Percentiles rank a stretch among this genome's conserved stretches.
These are phyloP conservation scores for Sialia sialis DNA, from an alignment of 2,113 vertebrate species.

Conservation along the genomic window DNA sequence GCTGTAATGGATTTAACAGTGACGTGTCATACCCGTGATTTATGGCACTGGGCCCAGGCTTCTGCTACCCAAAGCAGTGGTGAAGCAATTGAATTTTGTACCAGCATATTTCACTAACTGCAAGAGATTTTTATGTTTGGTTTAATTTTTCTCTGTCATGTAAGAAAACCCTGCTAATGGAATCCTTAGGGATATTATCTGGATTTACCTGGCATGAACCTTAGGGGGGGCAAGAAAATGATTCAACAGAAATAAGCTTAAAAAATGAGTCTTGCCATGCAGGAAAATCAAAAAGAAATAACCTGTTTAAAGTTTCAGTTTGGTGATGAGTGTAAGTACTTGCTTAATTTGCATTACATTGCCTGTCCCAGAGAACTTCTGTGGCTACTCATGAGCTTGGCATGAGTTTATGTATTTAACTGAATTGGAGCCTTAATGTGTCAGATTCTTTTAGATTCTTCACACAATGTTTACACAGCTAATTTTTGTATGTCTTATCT, in stretches of 20 bases:
- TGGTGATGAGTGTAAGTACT: neutral
- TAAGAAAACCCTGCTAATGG: neutral
- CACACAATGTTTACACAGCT: neutral
- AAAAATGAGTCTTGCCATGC: neutral
- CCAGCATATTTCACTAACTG: neutral
- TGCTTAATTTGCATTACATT: neutral
- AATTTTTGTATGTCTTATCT: constrained; percentile 33
- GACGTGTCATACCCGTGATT: neutral
- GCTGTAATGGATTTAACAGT: neutral
- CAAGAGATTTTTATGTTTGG: neutral
- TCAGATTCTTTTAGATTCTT: constrained; percentile 28
- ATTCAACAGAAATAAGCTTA: neutral
- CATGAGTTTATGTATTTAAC: neutral
- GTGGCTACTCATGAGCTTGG: constrained; percentile 13
- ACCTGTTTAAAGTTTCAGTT: neutral
- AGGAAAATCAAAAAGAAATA: neutral
- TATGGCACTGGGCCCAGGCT: neutral
- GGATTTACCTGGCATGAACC: neutral
- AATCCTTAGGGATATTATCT: neutral
- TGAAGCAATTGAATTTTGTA: neutral
- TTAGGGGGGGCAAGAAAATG: rapidly evolving
- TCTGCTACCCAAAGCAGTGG: neutral
- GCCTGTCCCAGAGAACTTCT: neutral
- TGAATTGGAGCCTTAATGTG: constrained; percentile 16
- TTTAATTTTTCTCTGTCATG: neutral